Evolutionary conservation across 1,140 invertebrate genomes (phyloP).

Genomic region (Latrodectus geometricus): DNA sequence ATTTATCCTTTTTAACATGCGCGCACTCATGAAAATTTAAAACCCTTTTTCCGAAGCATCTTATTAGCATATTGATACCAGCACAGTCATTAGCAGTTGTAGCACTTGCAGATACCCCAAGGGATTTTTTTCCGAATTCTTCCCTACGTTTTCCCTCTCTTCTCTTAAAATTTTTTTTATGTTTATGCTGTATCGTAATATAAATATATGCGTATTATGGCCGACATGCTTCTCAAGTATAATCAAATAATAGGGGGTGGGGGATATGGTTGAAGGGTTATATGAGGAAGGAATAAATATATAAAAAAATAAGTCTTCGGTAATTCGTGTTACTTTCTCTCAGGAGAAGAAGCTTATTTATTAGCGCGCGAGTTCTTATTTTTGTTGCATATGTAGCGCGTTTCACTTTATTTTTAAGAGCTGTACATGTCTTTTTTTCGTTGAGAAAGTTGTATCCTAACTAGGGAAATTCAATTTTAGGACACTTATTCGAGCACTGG

Average conservation of each 20-base stretch:
- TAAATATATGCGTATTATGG: not conserved
- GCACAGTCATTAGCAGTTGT: not conserved
- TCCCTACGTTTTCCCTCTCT: too few relatives aligned
- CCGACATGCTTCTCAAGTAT: not conserved
- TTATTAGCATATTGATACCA: not conserved
- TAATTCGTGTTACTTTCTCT: not conserved
- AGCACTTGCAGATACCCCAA: not conserved
- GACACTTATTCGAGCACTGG: not conserved
- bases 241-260: not conserved
- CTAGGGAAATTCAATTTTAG: not conserved
- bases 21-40: not conserved
- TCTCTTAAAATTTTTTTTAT: not conserved
- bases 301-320: not conserved
- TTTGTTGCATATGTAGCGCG: not conserved
- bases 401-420: conserved; percentile 1
- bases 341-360: not conserved
- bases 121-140: not conserved
- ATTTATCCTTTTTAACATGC: not conserved
- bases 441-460: not conserved
- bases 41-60: not conserved
- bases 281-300: not conserved
- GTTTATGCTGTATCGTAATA: not conserved
- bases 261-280: not conserved
- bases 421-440: not conserved
- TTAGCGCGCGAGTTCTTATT: not conserved